phyloP scores from a whole-genome alignment of 2,797 vertebrate species.

The Naso thynnoides region DNA sequence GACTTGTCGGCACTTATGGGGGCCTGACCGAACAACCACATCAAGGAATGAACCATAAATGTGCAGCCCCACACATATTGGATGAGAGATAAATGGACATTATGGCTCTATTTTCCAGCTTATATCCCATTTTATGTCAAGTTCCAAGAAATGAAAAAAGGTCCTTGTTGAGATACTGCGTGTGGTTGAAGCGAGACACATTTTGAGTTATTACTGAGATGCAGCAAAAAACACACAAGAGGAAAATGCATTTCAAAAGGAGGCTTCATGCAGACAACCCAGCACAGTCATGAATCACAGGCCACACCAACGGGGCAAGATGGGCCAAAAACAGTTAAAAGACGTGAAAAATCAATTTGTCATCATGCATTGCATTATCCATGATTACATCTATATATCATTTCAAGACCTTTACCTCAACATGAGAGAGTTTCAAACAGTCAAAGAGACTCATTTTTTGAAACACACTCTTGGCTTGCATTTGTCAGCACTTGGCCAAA shows the following conservation, averaged over 20 bases:
- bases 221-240: conserved; percentile 29
- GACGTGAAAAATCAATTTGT: conserved; percentile 68
- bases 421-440: conserved; percentile 37
- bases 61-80: conserved; percentile 32
- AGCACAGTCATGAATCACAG: conserved; percentile 63
- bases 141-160: conserved; percentile 59
- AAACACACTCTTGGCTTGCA: conserved; percentile 36
- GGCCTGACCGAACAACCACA: conserved; percentile 48
- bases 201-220: conserved; percentile 57
- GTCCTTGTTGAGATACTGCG: conserved; percentile 33
- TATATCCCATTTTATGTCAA: conserved; percentile 68
- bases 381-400: conserved; percentile 64
- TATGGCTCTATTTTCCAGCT: conserved; percentile 60
- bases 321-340: conserved; percentile 54
- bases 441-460: conserved; percentile 43
- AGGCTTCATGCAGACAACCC: conserved; percentile 34
- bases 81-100: conserved; percentile 54
- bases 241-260: conserved; percentile 43
- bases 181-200: conserved; percentile 22
- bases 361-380: conserved; percentile 56
- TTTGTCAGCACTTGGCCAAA: conserved; percentile 54
- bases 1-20: conserved; percentile 47
- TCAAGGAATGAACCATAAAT: conserved; percentile 45
- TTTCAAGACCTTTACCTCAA: conserved; percentile 44
- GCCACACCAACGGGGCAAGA: conserved; percentile 32